Percentiles rank a stretch among this genome's conserved stretches.
Conservation (phyloP, 2,113 vertebrate genomes). For the Microtus ochrogaster region DNA sequence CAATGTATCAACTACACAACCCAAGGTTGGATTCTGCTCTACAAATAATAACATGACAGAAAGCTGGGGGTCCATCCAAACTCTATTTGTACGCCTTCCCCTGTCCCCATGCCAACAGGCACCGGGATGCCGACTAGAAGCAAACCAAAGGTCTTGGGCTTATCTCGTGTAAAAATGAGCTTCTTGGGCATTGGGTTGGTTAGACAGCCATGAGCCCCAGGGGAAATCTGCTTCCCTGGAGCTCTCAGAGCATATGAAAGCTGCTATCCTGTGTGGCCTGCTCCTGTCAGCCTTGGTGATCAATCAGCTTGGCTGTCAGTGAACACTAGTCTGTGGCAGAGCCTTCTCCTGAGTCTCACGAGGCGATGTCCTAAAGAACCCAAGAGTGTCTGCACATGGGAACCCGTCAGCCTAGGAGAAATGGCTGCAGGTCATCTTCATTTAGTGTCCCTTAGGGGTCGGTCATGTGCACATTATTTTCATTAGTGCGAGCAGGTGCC, state of each 20-base stretch:
- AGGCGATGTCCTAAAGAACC: background rate
- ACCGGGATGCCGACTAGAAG: background rate
- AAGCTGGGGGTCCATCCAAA: background rate
- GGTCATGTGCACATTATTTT: background rate
- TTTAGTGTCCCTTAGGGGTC: background rate
- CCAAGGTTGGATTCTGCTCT: background rate
- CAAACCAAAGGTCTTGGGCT: background rate
- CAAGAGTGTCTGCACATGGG: background rate
- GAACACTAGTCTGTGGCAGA: background rate
- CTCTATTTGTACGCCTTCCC: background rate
- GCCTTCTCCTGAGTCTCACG: background rate
- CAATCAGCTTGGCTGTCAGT: background rate
- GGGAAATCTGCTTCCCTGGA: slow-evolving; percentile 28
- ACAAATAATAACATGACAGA: slow-evolving; percentile 23
- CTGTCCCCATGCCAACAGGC: background rate
- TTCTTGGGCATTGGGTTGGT: background rate
- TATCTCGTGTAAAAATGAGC: slow-evolving; percentile 9
- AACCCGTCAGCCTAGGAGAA: background rate
- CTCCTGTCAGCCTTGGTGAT: background rate
- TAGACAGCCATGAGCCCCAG: background rate
- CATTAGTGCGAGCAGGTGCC: too few species aligned
- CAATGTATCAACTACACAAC: background rate
- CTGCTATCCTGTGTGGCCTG: background rate
- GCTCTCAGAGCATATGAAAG: background rate
- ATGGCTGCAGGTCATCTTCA: background rate